Evolutionary conservation across 1,140 invertebrate species (phyloP).

Genomic region (Drosophila rufa): DNA sequence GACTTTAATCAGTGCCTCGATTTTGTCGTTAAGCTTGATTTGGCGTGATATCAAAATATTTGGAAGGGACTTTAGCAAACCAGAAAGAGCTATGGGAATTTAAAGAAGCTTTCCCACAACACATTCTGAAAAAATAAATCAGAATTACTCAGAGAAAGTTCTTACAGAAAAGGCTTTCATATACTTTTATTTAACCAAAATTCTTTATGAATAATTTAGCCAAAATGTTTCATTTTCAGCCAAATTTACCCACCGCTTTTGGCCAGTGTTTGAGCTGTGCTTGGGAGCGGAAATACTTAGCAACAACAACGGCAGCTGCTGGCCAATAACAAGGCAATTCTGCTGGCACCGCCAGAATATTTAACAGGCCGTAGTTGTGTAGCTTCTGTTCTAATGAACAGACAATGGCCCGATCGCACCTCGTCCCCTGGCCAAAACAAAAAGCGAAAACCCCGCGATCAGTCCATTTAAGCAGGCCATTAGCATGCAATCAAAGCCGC

Average conservation of each 20-base stretch:
- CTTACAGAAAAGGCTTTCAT: too few species aligned
- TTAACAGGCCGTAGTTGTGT: slow-evolving; percentile 54
- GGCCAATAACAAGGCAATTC: slow-evolving; percentile 40
- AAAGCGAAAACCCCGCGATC: neutral
- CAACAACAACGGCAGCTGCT: slow-evolving; percentile 39
- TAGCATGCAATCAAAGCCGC: slow-evolving; percentile 60
- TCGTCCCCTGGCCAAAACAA: neutral
- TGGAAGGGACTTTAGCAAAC: neutral
- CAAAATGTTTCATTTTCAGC: neutral
- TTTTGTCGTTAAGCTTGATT: neutral
- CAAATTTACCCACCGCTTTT: neutral
- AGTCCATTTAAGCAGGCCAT: slow-evolving; percentile 66
- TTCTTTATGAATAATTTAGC: neutral
- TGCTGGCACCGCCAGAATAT: slow-evolving; percentile 55
- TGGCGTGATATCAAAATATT: neutral
- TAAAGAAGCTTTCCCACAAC: neutral
- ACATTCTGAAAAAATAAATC: neutral
- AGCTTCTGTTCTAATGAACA: slow-evolving; percentile 60
- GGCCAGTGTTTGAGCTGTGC: slow-evolving; percentile 11
- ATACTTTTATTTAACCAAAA: neutral
- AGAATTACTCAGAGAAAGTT: too few species aligned
- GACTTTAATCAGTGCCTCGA: neutral
- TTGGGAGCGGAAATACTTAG: slow-evolving; percentile 60
- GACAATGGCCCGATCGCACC: slow-evolving; percentile 21
- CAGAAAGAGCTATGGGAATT: neutral